These are phyloP conservation scores for Lepidocyrtinus sp. DNA, from an alignment of 2,888 invertebrate genomes.

Conservation along the genomic window DNA sequence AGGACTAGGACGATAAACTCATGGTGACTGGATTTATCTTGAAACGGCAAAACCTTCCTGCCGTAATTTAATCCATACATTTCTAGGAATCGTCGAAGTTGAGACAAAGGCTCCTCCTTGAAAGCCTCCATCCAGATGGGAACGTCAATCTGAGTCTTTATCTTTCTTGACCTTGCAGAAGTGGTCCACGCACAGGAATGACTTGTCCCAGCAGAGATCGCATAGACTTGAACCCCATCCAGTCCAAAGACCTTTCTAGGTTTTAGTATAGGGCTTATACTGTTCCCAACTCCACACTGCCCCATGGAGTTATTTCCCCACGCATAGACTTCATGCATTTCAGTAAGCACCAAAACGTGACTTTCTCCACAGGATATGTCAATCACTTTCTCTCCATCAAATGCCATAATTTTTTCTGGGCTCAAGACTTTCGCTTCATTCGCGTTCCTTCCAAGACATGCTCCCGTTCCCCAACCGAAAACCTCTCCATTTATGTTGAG, in stretches of 20 bases:
- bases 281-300: slow-evolving; percentile 77
- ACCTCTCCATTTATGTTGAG: slow-evolving; percentile 75
- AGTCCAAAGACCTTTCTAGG: slow-evolving; percentile 77
- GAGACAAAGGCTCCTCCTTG: slow-evolving; percentile 77
- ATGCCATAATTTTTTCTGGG: slow-evolving; percentile 73
- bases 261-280: slow-evolving; percentile 76
- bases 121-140: slow-evolving; percentile 78
- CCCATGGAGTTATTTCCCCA: slow-evolving; percentile 79
- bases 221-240: slow-evolving; percentile 75
- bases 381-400: slow-evolving; percentile 72
- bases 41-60: slow-evolving; percentile 74
- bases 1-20: slow-evolving; percentile 77
- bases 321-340: slow-evolving; percentile 74
- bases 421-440: slow-evolving; percentile 76
- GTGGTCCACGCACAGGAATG: slow-evolving; percentile 79
- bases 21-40: slow-evolving; percentile 75
- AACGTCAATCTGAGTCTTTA: slow-evolving; percentile 26
- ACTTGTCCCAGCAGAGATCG: slow-evolving; percentile 79
- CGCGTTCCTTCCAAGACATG: slow-evolving; percentile 77
- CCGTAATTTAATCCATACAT: slow-evolving; percentile 76
- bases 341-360: slow-evolving; percentile 77
- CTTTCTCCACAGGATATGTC: slow-evolving; percentile 79
- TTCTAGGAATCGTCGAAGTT: slow-evolving; percentile 76
- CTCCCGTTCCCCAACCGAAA: slow-evolving; percentile 79
- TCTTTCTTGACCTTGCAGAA: slow-evolving; percentile 27